Evolutionary conservation across 2,888 invertebrate genomes (phyloP).

Genomic region (Drosophila crucigera): DNA sequence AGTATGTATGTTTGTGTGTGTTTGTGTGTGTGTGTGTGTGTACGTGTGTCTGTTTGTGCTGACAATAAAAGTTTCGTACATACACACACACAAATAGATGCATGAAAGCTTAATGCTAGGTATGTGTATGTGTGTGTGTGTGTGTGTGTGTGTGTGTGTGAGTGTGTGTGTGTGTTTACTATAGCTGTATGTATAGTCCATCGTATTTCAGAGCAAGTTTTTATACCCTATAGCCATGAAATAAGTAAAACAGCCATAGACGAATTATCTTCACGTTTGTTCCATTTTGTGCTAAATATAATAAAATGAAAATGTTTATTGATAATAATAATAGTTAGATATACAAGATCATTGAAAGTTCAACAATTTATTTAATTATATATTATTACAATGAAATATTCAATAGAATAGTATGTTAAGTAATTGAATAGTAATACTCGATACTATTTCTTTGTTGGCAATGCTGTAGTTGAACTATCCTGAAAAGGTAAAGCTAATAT

Average conservation of each 20-base stretch:
- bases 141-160: slow-evolving; percentile 23
- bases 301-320: not conserved
- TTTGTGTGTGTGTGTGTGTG: slow-evolving; percentile 17
- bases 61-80: slow-evolving; percentile 76
- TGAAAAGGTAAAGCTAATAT: not conserved
- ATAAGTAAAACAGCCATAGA: slow-evolving; percentile 11
- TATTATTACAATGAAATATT: too few relatives aligned
- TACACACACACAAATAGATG: slow-evolving; percentile 53
- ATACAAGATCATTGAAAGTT: not conserved
- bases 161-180: slow-evolving; percentile 41
- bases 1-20: slow-evolving; percentile 20
- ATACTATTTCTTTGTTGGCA: not conserved
- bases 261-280: slow-evolving; percentile 27
- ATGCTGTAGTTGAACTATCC: not conserved
- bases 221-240: slow-evolving; percentile 58
- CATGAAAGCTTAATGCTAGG: slow-evolving; percentile 72
- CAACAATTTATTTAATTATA: not conserved
- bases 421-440: not conserved
- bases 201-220: slow-evolving; percentile 80
- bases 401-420: not conserved
- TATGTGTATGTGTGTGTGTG: slow-evolving; percentile 6
- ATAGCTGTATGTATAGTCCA: slow-evolving; percentile 66
- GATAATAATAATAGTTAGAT: not conserved
- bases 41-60: slow-evolving; percentile 73
- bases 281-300: not conserved